Conservation (phyloP, 2,113 vertebrate species). For the Spilogale gracilis region DNA sequence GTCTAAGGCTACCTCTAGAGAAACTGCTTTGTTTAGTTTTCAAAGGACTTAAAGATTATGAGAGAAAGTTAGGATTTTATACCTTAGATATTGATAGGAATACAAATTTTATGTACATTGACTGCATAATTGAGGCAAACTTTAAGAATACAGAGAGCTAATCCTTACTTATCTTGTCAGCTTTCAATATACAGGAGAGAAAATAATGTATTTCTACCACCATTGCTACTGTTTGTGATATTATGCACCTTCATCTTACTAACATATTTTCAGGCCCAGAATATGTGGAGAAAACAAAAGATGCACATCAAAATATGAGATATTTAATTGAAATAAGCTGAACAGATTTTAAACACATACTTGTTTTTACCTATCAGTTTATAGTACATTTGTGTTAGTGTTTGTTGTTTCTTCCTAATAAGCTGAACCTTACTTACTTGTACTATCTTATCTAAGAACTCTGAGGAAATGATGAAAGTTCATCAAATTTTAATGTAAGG, state of each 20-base stretch:
- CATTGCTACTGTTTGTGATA: background rate
- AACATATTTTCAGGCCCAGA: background rate
- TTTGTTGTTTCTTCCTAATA: background rate
- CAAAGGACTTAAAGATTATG: background rate
- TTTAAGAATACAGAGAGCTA: background rate
- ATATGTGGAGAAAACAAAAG: background rate
- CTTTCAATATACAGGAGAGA: background rate
- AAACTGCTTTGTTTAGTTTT: background rate
- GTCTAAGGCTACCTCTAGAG: background rate
- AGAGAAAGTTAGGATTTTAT: background rate
- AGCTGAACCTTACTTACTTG: background rate
- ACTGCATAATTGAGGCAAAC: background rate
- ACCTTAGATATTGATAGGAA: background rate
- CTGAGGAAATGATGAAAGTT: background rate
- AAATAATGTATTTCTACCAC: background rate
- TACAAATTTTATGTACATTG: background rate
- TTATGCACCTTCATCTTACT: background rate
- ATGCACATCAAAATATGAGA: background rate
- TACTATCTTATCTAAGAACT: background rate
- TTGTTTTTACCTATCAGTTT: background rate
- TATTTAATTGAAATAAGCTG: background rate
- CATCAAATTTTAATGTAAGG: background rate
- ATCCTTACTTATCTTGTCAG: background rate
- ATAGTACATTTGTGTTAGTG: background rate
- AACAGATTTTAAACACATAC: background rate